These are phyloP conservation scores for Drosophila malerkotliana DNA, from an alignment of 1,140 invertebrate genomes.

Conservation along the genomic window DNA sequence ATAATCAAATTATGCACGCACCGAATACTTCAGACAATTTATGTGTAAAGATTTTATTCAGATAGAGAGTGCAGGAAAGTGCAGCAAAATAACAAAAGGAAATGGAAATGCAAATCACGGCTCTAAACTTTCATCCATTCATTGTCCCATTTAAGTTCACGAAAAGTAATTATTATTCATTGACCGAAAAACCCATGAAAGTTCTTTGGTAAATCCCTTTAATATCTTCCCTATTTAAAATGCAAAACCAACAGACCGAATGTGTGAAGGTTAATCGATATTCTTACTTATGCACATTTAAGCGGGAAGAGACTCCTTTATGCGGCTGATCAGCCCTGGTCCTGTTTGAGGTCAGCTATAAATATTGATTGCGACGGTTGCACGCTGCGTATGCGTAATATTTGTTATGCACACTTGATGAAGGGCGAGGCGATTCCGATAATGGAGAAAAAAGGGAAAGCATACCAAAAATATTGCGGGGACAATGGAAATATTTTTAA, in stretches of 20 bases:
- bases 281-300: conserved; percentile 39
- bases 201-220: background rate
- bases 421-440: conserved; percentile 7
- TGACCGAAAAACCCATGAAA: background rate
- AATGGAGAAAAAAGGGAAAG: conserved; percentile 2
- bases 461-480: conserved; percentile 36
- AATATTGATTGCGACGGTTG: conserved; percentile 54
- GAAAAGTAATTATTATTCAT: conserved; percentile 4
- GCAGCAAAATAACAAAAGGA: conserved; percentile 22
- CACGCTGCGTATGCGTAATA: conserved; percentile 42
- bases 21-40: conserved; percentile 45
- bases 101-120: background rate
- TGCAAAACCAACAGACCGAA: background rate
- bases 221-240: background rate
- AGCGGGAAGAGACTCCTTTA: conserved; percentile 9
- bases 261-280: conserved; percentile 13
- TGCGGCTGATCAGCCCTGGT: conserved; percentile 22
- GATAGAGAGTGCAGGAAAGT: conserved; percentile 17
- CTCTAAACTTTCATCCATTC: conserved; percentile 11
- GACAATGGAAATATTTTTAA: conserved; percentile 27
- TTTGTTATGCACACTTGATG: conserved; percentile 39
- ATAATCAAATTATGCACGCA: conserved; percentile 56
- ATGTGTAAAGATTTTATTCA: conserved; percentile 29
- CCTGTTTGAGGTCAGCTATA: conserved; percentile 44
- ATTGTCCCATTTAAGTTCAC: background rate